Evolutionary conservation across 2,113 vertebrate species (phyloP).

Genomic region (Pelecanoides urinatrix): DNA sequence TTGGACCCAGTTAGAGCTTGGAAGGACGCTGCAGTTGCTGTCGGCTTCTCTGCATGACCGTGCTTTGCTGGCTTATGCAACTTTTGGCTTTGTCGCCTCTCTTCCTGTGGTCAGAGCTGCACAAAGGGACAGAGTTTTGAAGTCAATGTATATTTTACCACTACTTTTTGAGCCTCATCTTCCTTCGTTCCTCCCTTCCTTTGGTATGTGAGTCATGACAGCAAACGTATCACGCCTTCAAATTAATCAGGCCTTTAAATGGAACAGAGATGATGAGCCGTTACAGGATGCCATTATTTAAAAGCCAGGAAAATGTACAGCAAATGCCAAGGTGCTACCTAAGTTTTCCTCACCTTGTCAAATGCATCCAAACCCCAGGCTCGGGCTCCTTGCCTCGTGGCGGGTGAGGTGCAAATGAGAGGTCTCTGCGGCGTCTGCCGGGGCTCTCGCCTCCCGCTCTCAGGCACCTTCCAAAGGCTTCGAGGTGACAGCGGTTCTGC

Average conservation of each 20-base stretch:
- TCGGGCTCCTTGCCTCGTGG: not conserved
- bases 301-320: not conserved
- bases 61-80: not conserved
- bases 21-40: not conserved
- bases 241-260: not conserved
- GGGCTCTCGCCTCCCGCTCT: not conserved
- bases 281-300: not conserved
- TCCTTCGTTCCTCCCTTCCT: not conserved
- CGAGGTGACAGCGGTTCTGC: not conserved
- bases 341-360: not conserved
- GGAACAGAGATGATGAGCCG: not conserved
- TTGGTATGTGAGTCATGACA: not conserved
- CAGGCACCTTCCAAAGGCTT: no score
- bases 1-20: not conserved
- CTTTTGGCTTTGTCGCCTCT: not conserved
- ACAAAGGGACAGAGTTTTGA: not conserved
- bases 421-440: accelerated
- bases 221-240: not conserved
- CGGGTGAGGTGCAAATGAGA: not conserved
- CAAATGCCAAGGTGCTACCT: not conserved
- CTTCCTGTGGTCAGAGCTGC: not conserved
- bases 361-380: not conserved
- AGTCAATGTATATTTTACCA: not conserved
- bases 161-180: not conserved
- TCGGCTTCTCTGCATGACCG: accelerated